Conservation (phyloP, 2,888 invertebrate species). For the Mythimna impura region DNA sequence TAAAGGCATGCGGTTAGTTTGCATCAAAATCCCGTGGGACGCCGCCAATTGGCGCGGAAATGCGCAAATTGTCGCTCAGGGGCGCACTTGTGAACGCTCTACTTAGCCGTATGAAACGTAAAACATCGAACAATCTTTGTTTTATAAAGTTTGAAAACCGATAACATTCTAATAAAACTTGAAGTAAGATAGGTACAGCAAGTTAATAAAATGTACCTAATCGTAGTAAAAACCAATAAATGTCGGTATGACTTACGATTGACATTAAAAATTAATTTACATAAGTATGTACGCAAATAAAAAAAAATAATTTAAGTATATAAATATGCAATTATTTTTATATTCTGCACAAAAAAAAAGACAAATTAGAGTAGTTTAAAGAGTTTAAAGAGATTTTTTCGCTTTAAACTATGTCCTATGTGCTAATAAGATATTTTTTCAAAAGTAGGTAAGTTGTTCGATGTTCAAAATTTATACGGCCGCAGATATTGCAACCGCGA, state of each 20-base stretch:
- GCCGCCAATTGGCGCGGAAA: constrained; percentile 83
- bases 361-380: too few species aligned
- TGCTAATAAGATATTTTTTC: too few species aligned
- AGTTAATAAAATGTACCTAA: constrained; percentile 2
- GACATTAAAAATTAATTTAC: background rate
- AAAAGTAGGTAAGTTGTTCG: constrained; percentile 33
- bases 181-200: background rate
- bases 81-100: constrained; percentile 74
- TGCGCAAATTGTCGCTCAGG: constrained; percentile 81
- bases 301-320: background rate
- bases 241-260: background rate
- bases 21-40: constrained; percentile 79
- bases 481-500: constrained; percentile 52
- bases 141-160: constrained; percentile 32
- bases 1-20: constrained; percentile 93
- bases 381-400: too few species aligned
- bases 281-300: background rate
- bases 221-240: background rate
- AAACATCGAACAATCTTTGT: constrained; percentile 65
- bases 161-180: constrained; percentile 8
- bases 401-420: too few species aligned
- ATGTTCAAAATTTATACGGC: constrained; percentile 63
- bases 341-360: too few species aligned
- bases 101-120: constrained; percentile 67
- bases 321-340: too few species aligned